Conservation (phyloP, 2,888 invertebrate genomes). For the Drosophila infuscata region DNA sequence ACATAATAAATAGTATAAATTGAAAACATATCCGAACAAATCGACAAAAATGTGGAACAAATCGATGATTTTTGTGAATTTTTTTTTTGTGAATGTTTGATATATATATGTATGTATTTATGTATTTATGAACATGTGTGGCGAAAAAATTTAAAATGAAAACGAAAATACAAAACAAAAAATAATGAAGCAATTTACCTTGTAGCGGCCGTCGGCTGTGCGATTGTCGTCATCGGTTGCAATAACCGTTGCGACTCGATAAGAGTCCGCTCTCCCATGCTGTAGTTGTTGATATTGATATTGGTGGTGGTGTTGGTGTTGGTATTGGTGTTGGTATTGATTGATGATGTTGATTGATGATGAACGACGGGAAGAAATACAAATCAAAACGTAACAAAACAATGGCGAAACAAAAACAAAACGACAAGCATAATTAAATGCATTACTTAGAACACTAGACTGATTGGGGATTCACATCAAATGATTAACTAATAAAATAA, state of each 20-base stretch:
- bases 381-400: constrained; percentile 66
- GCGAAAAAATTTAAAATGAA: constrained; percentile 13
- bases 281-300: constrained; percentile 36
- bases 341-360: constrained; percentile 69
- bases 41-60: constrained; percentile 32
- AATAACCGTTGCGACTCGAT: constrained; percentile 98
- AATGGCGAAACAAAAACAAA: constrained; percentile 36
- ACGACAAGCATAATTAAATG: constrained; percentile 54
- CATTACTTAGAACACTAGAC: constrained; percentile 34
- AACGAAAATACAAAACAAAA: constrained; percentile 17
- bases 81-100: not conserved
- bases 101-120: constrained; percentile 8
- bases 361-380: constrained; percentile 63
- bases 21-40: constrained; percentile 37
- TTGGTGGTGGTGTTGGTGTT: constrained; percentile 8
- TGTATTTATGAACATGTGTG: constrained; percentile 19
- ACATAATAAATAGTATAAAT: constrained; percentile 34
- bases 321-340: constrained; percentile 47
- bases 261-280: constrained; percentile 98
- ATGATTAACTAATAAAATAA: constrained; percentile 9
- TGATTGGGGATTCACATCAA: constrained; percentile 17
- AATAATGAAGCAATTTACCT: constrained; percentile 87
- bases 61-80: constrained; percentile 26
- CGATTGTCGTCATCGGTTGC: constrained; percentile 97
- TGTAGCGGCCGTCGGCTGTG: constrained; percentile 96